These are phyloP conservation scores for Oryzias woworae DNA, from an alignment of 2,113 vertebrate species.

Conservation along the genomic window DNA sequence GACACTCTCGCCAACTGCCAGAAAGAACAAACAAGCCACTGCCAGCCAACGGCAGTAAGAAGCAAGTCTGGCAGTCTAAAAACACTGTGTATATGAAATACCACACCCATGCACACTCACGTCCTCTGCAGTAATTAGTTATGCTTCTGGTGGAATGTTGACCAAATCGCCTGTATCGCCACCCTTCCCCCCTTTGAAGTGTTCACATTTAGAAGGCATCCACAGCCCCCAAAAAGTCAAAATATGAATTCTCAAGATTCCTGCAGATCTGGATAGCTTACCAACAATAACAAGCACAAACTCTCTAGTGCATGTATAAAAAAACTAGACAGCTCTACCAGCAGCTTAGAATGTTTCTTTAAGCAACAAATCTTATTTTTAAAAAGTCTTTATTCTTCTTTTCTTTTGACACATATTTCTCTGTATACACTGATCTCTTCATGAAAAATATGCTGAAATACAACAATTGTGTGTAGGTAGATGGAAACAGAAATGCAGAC, in stretches of 20 bases:
- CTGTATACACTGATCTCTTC: no score
- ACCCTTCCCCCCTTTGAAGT: conserved; percentile 41
- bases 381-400: no score
- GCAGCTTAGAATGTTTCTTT: no score
- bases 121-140: conserved; percentile 51
- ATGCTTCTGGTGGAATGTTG: conserved; percentile 68
- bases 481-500: no score
- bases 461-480: no score
- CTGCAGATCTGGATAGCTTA: background rate
- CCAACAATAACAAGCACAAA: background rate
- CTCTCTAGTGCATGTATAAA: no score
- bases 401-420: no score
- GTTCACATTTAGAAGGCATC: conserved; percentile 14
- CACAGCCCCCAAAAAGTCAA: conserved; percentile 24
- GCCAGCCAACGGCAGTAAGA: conserved; percentile 1
- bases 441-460: no score
- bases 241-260: conserved; percentile 17
- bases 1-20: no score
- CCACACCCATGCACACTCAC: conserved; percentile 3
- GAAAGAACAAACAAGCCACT: conserved; percentile 16
- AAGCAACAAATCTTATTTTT: no score
- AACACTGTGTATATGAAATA: background rate
- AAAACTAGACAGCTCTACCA: no score
- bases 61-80: background rate
- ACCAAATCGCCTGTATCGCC: conserved; percentile 69